Base-by-base conservation (phyloP, 23 tunicate species). In the Halocynthia roretzi region DNA sequence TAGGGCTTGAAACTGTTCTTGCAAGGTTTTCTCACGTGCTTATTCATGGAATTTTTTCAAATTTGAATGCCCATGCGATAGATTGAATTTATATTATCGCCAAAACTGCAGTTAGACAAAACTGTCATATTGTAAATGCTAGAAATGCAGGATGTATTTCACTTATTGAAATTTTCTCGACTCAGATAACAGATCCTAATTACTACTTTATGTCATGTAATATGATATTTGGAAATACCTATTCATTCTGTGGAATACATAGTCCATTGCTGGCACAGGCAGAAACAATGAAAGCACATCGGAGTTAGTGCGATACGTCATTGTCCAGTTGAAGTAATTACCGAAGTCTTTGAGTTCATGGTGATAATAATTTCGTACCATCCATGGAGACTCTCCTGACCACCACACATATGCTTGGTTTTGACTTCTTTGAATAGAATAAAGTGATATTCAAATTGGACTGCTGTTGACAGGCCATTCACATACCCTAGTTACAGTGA, bases 331-430 rank as follows among this genome's bases (percentile, higher is more conserved):
- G 79, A 78, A 78, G 64, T 7, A 84, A 52, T 78, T 78, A 44
- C 78, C 56, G 51, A 22, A 77, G 7, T 80, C 89, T 31, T 52
- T 56, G 19, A 84, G 53, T 8, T 62, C 52, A 6, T 80, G 74
- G 52, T 52, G 72, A 51, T 70, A 80, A 51, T 78, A 84, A 61
- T 84, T 54, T 6, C 21, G 71, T 8, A 70, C 77, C 8, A 83
- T 78, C 79, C 82, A 84, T 6, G 83, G 83, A 20, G 77, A 67
- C 52, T 84, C 89, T 19, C 71, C 78, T n/a, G 84, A 70, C 82
- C 82, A 84, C 89, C 89, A 84, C 23, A 71, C 89, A 62, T 69
- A 84, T 40, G 61, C 83, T 65, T 84, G 89, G 77, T 77, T 44
- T 21, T 52, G 70, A 17, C 74, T 62, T 54, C 89, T 84, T 52